Conservation (phyloP, 2,113 vertebrate genomes). For the Eptesicus fuscus region DNA sequence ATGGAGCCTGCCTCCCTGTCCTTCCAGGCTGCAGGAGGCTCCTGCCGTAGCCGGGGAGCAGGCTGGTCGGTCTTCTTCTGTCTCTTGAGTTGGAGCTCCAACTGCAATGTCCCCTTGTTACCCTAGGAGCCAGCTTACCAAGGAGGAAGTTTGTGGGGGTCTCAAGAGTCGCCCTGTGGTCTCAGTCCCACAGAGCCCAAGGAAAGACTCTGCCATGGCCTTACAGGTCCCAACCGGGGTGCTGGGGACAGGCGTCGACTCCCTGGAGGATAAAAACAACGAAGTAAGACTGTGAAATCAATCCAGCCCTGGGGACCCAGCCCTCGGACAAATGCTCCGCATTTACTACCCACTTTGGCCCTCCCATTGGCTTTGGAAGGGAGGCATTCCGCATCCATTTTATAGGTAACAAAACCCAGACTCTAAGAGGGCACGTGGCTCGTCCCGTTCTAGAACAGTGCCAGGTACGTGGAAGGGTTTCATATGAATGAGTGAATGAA, state of each 20-base stretch:
- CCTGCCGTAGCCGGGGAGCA: background rate
- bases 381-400: background rate
- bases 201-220: background rate
- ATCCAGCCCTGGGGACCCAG: background rate
- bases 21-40: background rate
- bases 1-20: background rate
- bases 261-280: background rate
- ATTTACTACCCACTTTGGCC: accelerated
- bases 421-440: too few species aligned
- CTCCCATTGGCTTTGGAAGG: background rate
- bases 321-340: accelerated
- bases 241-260: background rate
- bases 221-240: background rate
- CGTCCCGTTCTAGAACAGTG: background rate
- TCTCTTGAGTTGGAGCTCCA: background rate
- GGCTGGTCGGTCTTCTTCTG: too few species aligned
- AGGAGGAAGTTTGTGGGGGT: background rate
- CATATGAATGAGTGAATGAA: accelerated
- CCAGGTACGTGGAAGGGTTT: background rate
- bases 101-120: background rate
- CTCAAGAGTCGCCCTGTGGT: background rate
- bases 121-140: background rate
- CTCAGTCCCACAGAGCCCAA: background rate
- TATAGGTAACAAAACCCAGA: background rate
- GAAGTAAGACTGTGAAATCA: background rate